Evolutionary conservation across 1,140 invertebrate species (phyloP), one percentile per base, ranked within the genome.

Genomic region (Macrostomum lignano): DNA sequence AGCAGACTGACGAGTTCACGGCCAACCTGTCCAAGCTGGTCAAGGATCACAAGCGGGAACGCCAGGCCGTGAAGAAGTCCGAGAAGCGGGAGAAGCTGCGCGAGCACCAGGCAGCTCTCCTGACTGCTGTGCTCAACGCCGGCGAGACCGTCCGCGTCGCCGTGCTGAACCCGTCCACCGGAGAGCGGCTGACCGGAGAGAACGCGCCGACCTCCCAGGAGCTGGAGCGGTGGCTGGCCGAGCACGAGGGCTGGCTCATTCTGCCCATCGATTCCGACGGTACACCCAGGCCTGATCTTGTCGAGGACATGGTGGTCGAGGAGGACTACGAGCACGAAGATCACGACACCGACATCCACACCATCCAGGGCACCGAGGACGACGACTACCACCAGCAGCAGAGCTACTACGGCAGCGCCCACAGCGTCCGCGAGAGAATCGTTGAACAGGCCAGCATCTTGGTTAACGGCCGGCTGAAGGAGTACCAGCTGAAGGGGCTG

Each of bases 1-100:
- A 76, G 0, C 88, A 98, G 56, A 98, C 88, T 5, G 88, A 98
- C 60, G 88, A 96, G 48, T 98, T 93, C 50, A 91, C 96, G 40
- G 68, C 71, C 37, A 88, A 81, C 58, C 66, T 96, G 20, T 86
- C 78, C 0, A 76, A 84, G 55, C 84, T 91, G 73, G 81, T 93
- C 20, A 33, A 33, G 20, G 32, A 33, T 9, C 32, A 33, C 20
- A 33, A 36, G 6, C 21, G 25, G 21, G 38, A 52, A 33, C 84
- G 86, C 9, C 44, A 49, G 30, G 44, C 40, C 17, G 48, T 44
- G 21, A 50, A 47, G 36, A 52, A 51, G 36, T 47, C 46, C 40
- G 49, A 44, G 37, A 70, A 44, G 65, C 65, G 94, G 26, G 84
- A 96, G 33, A 42, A n/a, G 37, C 39, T 24, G 42, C 44, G 20